Conservation (phyloP, 2,888 invertebrate species). For the Neoitamus cyanurus region DNA sequence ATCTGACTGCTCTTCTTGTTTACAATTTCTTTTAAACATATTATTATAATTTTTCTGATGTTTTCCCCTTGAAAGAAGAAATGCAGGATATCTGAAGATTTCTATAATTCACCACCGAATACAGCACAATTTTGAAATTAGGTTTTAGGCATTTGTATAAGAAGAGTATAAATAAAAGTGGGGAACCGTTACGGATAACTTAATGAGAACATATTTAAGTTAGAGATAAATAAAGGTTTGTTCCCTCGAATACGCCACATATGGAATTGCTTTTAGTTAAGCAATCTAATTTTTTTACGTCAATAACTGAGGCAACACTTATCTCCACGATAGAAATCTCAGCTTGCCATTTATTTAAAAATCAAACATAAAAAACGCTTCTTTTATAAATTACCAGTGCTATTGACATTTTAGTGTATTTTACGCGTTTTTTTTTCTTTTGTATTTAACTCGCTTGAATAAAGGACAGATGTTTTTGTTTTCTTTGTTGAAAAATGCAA, state of each 20-base stretch:
- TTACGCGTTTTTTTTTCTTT: constrained; percentile 23
- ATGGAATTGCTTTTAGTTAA: not conserved
- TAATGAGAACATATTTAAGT: no score
- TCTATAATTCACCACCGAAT: no score
- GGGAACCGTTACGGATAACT: no score
- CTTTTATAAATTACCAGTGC: constrained; percentile 31
- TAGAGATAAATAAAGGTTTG: no score
- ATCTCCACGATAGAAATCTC: not conserved
- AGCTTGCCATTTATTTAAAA: constrained; percentile 31
- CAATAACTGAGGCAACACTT: not conserved
- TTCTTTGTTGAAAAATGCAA: constrained; percentile 27
- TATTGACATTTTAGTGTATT: constrained; percentile 32
- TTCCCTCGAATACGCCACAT: not conserved
- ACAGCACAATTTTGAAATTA: no score
- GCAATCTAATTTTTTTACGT: not conserved
- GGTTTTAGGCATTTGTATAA: no score
- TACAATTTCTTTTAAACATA: no score
- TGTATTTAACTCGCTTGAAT: constrained; percentile 1
- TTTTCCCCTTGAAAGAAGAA: no score
- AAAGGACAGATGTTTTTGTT: not conserved
- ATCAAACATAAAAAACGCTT: constrained; percentile 24
- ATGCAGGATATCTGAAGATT: no score
- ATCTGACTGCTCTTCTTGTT: no score
- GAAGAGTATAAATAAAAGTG: no score
- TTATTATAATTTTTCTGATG: no score